Evolutionary conservation across 2,113 vertebrate genomes (phyloP), one percentile per base, ranked within the genome.

Genomic region (Eudyptes chrysolophus): DNA sequence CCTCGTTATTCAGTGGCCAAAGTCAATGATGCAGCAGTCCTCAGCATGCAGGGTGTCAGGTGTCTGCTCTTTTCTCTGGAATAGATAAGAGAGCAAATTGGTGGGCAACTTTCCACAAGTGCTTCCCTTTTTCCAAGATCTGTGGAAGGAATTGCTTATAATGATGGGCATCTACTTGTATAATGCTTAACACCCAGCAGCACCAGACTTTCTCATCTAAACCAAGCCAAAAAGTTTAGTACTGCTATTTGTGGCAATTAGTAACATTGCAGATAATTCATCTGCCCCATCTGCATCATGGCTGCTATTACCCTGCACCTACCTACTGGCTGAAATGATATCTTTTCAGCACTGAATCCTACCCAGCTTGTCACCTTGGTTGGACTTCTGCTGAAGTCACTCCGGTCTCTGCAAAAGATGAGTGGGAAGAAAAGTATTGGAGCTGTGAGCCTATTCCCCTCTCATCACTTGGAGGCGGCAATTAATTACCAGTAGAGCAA

Each of bases 91-190:
- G 29, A 92, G 14, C 58, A 89, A 94, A 71, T 6, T 52, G 32
- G 51, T 87, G 79, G 55, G 70, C 75, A 95, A 5, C 86, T 89
- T 94, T 61, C 69, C 80, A 90, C 84, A 72, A 92, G 95, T 90
- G 89, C 95, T 97, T 97, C 93, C 94, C 87, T 94, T 94, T 94
- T 89, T 51, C 77, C 82, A 78, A 89, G 90, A 95, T 89, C 82
- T 66, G 84, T 83, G 84, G 78, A 75, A 97, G 87, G 81, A 96
- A 65, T 34, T 89, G 74, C 83, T 82, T 71, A 32, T 11, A 84
- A 32, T 7, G 49, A 87, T 75, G 94, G 84, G 54, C 66, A 86
- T 80, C 75, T 89, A 38, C 38, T 76, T 83, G 58, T 66, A 30
- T n/a, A 29, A 72, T 81, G 85, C 64, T 76, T 58, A 62, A 85